A percentile compares a stretch with the other conserved stretches of the same genome.
Evolutionary conservation across 1,140 invertebrate species (phyloP).

Genomic region (Drosophila nebulosa): DNA sequence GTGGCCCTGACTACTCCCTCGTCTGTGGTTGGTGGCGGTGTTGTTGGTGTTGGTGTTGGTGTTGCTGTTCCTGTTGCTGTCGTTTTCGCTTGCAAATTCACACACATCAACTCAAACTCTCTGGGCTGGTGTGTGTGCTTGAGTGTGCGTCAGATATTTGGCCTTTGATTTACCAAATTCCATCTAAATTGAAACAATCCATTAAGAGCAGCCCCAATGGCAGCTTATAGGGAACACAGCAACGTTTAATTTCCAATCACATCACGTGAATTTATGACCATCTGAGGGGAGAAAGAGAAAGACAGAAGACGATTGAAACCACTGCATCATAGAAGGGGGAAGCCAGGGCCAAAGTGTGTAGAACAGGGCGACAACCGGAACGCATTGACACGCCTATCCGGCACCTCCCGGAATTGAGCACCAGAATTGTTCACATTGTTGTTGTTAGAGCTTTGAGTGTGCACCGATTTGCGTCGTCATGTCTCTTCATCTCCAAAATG

Average conservation of each 20-base stretch:
- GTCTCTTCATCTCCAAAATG: background rate
- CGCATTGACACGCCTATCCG: conserved; percentile 42
- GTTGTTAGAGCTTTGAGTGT: background rate
- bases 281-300: conserved; percentile 27
- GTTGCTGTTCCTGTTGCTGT: conserved; percentile 9
- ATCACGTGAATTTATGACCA: conserved; percentile 50
- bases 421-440: background rate
- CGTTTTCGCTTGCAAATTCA: background rate
- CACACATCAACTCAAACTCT: conserved; percentile 30
- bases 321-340: background rate
- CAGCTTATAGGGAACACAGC: conserved; percentile 55
- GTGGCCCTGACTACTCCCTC: background rate
- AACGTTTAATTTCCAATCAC: conserved; percentile 53
- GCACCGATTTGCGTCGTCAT: conserved; percentile 30
- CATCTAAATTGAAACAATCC: conserved; percentile 50
- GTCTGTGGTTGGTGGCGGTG: background rate
- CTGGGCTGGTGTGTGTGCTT: background rate
- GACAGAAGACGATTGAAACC: conserved; percentile 2
- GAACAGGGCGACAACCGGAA: conserved; percentile 27
- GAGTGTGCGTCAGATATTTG: conserved; percentile 19
- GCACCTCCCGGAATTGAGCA: background rate
- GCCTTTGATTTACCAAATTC: conserved; percentile 28
- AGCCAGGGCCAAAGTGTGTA: background rate
- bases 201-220: conserved; percentile 46
- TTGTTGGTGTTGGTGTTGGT: conserved; percentile 6